Evolutionary conservation across 2,113 vertebrate species (phyloP), one percentile per base, ranked within the genome.

Genomic region (Passer domesticus): DNA sequence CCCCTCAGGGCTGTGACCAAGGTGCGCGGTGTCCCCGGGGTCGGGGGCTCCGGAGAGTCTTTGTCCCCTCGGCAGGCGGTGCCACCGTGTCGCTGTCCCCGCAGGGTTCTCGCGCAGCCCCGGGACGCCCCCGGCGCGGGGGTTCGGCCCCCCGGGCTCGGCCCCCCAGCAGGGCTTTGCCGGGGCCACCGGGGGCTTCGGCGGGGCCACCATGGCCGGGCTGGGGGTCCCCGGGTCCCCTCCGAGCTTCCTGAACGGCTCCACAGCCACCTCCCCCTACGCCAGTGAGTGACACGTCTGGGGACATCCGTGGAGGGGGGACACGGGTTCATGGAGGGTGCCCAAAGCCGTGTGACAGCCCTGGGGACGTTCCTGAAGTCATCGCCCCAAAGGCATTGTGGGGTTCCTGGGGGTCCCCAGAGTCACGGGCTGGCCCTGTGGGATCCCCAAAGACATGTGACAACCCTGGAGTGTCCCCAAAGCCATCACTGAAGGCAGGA

Each of bases 161-260:
- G 98, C 99, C 23, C 99, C 99, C 0, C 99, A 99, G 97, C 99
- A 98, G 96, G 97, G 98, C 97, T 99, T 99, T 93, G 98, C 98
- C 97, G 95, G 98, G 90, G 98, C 98, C 96, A 97, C 98, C 69
- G 98, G 98, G 12, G 98, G 99, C 50, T 99, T 99, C 44, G 98
- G 98, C 1, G 97, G 98, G 0, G 95, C 98, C 0, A 98, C 98
- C 39, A 99, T 99, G 98, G 98, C 98, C 74, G 98, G 99, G 76
- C 98, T 99, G 53, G 99, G 99, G 5, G 99, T 99, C 13, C 99
- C 99, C 1, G 98, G 98, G 8, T 99, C 99, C 30, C 99, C 99
- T 41, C 81, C 81, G 27, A 98, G 99, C 96, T 99, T 99, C 98
- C 99, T 99, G 95, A 99, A 99, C 27, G 99, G 99, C 83, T 99